These are phyloP conservation scores for Octonoba sinensis DNA, from an alignment of 2,888 invertebrate species.

Conservation along the genomic window DNA sequence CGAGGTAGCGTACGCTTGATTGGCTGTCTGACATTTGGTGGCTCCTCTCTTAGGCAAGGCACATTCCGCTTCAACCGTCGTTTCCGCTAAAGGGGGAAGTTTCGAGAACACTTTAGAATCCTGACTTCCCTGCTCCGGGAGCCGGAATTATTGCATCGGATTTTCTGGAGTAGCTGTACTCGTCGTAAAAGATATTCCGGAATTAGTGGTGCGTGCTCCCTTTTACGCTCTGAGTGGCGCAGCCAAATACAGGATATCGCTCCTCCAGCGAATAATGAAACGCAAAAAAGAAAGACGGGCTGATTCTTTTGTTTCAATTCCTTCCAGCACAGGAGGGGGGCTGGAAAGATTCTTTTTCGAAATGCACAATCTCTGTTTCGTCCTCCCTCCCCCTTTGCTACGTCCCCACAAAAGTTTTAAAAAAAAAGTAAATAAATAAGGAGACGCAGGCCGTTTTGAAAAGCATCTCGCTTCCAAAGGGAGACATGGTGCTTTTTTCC, in stretches of 20 bases:
- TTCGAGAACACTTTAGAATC: conserved; percentile 63
- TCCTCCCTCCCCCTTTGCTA: too few relatives aligned
- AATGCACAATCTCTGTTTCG: conserved; percentile 49
- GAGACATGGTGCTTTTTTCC: too few relatives aligned
- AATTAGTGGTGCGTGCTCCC: conserved; percentile 56
- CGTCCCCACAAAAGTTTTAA: background rate
- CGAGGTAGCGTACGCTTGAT: conserved; percentile 52
- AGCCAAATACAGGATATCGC: conserved; percentile 10
- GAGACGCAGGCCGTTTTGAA: conserved; percentile 4
- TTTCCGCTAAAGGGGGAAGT: conserved; percentile 51
- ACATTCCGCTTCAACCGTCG: conserved; percentile 53
- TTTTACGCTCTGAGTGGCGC: conserved; percentile 39
- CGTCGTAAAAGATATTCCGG: conserved; percentile 57
- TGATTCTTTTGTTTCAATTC: conserved; percentile 59
- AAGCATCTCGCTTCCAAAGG: background rate
- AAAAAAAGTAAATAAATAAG: conserved; percentile 12
- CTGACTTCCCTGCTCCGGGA: conserved; percentile 41
- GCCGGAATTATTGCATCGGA: conserved; percentile 63
- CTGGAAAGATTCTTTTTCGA: conserved; percentile 10
- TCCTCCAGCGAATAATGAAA: conserved; percentile 52
- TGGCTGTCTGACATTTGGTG: conserved; percentile 57
- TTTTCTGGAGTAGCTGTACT: conserved; percentile 53
- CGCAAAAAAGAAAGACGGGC: conserved; percentile 33
- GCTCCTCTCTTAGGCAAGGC: conserved; percentile 25
- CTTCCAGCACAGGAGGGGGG: conserved; percentile 14